phyloP scores from a whole-genome alignment of 2,888 invertebrate species.

The Neelides folsomi region DNA sequence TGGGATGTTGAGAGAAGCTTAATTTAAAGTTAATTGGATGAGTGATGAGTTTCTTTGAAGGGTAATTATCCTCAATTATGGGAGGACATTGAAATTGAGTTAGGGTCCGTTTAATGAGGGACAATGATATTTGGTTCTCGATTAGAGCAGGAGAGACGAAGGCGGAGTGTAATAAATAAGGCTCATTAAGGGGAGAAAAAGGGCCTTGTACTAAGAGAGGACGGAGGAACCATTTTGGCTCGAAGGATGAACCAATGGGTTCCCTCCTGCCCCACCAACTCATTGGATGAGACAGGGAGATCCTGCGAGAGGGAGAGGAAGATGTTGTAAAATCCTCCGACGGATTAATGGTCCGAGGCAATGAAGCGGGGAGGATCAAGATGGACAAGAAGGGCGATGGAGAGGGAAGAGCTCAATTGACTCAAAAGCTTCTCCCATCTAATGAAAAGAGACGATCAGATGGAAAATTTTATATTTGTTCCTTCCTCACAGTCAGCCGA shows the following conservation, averaged over 20 bases:
- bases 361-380: neutral
- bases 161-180: too few species aligned
- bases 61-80: neutral
- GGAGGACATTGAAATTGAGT: conserved; percentile 3
- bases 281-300: neutral
- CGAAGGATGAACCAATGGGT: too few species aligned
- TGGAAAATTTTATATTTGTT: conserved; percentile 27
- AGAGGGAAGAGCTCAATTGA: neutral
- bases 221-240: too few species aligned
- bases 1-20: too few species aligned
- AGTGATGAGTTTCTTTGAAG: conserved; percentile 3
- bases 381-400: neutral
- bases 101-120: conserved; percentile 2
- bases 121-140: too few species aligned
- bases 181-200: too few species aligned
- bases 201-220: too few species aligned
- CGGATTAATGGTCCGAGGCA: neutral
- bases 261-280: too few species aligned
- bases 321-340: neutral
- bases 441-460: conserved; percentile 20
- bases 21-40: neutral
- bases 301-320: neutral
- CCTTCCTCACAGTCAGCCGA: conserved; percentile 12
- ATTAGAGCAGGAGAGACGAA: too few species aligned
- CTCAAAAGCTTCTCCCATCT: conserved; percentile 3